Conservation (phyloP, 2,113 vertebrate genomes). For the Falcunculus frontatus region DNA sequence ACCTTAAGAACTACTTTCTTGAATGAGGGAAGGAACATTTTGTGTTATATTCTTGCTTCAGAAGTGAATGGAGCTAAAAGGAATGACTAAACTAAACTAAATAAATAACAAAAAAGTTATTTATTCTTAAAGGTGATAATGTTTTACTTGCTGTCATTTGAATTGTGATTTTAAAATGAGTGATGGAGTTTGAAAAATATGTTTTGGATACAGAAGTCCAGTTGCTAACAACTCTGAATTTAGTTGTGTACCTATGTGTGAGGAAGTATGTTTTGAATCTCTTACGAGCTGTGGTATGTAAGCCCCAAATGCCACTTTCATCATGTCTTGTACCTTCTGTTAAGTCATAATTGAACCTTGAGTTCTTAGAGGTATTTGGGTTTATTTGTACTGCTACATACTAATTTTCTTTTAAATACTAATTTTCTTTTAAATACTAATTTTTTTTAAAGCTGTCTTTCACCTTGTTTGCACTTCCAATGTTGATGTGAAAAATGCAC, state of each 20-base stretch:
- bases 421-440: background rate
- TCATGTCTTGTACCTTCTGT: background rate
- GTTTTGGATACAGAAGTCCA: background rate
- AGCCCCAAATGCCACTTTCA: background rate
- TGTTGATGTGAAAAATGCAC: constrained; percentile 89
- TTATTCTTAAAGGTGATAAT: background rate
- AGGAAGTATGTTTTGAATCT: background rate
- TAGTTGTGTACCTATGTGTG: background rate
- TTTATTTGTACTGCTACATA: background rate
- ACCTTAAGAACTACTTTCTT: background rate
- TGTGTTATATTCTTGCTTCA: background rate
- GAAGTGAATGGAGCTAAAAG: background rate
- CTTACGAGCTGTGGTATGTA: background rate
- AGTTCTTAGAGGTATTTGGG: background rate
- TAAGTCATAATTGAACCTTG: background rate
- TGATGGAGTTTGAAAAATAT: background rate
- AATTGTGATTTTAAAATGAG: background rate
- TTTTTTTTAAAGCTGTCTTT: constrained; percentile 72
- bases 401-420: background rate
- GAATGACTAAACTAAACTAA: background rate
- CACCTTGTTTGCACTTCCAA: constrained; percentile 79
- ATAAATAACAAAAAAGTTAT: background rate
- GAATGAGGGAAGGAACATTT: background rate
- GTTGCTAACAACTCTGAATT: background rate
- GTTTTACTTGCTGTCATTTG: background rate